Conservation (phyloP, 2,113 vertebrate genomes). For the Oriolus oriolus region DNA sequence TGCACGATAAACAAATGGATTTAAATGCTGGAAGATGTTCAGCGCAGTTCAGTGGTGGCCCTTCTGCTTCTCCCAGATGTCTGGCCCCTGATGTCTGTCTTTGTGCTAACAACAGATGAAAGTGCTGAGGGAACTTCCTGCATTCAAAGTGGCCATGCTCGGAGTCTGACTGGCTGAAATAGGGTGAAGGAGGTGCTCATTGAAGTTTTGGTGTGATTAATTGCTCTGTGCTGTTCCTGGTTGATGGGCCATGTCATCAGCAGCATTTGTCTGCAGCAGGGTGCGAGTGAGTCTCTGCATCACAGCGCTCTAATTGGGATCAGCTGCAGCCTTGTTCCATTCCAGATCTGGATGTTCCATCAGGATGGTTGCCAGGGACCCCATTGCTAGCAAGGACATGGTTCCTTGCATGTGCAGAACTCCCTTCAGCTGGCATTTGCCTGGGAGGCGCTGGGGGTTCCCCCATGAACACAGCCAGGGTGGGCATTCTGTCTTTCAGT, state of each 20-base stretch:
- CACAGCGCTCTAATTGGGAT: not conserved
- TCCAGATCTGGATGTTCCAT: not conserved
- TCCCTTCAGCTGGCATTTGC: not conserved
- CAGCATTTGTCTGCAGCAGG: not conserved
- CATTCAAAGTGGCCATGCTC: not conserved
- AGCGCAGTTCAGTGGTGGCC: not conserved
- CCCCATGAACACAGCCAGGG: not conserved
- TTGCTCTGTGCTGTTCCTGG: not conserved
- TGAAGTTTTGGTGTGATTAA: not conserved
- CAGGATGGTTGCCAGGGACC: not conserved
- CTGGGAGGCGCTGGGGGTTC: not conserved
- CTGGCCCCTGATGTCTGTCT: not conserved
- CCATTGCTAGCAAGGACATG: not conserved
- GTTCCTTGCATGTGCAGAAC: not conserved
- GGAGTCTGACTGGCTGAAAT: not conserved
- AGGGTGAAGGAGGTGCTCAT: not conserved
- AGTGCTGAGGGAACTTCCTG: not conserved
- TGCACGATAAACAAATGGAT: not conserved
- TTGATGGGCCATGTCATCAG: not conserved
- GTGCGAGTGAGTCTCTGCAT: not conserved
- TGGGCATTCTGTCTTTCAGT: not conserved
- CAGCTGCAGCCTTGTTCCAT: not conserved
- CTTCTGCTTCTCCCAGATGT: not conserved
- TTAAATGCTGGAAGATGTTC: not conserved
- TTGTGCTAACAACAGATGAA: not conserved